Evolutionary conservation across 2,113 vertebrate species (phyloP), one percentile per base, ranked within the genome.

Genomic region (Caloenas nicobarica): DNA sequence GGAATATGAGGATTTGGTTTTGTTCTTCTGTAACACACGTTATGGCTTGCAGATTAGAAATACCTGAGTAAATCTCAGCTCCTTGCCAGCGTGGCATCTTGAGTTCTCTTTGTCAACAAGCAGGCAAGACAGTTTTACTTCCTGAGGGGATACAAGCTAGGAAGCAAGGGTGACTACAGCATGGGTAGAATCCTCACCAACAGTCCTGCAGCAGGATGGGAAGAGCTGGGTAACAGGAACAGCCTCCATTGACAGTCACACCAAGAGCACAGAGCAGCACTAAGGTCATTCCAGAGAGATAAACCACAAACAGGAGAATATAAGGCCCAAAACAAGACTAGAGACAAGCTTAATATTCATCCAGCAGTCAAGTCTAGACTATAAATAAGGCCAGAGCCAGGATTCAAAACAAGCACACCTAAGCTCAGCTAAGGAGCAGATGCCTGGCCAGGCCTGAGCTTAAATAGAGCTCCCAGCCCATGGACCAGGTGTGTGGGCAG

Each of bases 381-480:
- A 14, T 2, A 82, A n/a, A 15, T 3, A 44, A 58, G 1, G 0
- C n/a, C 4, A 44, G 5, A 68, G 0, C 4, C 4, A 62, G 4
- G 1, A 42, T 24, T 15, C 21, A 10, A 54, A 54, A 4, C 3
- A 58, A 48, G 0, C 3, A 36, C 2, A 19, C 3, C 2, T 10
- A 5, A 44, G 0, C 12, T 79, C 5, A 61, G 1, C 7, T 0
- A 31, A 2, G 0, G 0, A 68, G 0, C 0, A 0, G 2, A 0
- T 0, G 0, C 1, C 1, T 13, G 0, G 0, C 19, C 36, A 62
- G 16, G 11, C 19, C 54, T 34, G 29, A 87, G 53, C 23, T 85
- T 64, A 60, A 71, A 48, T 48, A 16, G 16, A 66, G 42, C 24
- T 81, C 23, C 56, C 61, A 7, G 17, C 51, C 36, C n/a, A 9